A percentile compares a stretch with the other conserved stretches of the same genome.
These are phyloP conservation scores for Tympanoctomys barrerae DNA, from an alignment of 2,797 vertebrate species.

Conservation along the genomic window DNA sequence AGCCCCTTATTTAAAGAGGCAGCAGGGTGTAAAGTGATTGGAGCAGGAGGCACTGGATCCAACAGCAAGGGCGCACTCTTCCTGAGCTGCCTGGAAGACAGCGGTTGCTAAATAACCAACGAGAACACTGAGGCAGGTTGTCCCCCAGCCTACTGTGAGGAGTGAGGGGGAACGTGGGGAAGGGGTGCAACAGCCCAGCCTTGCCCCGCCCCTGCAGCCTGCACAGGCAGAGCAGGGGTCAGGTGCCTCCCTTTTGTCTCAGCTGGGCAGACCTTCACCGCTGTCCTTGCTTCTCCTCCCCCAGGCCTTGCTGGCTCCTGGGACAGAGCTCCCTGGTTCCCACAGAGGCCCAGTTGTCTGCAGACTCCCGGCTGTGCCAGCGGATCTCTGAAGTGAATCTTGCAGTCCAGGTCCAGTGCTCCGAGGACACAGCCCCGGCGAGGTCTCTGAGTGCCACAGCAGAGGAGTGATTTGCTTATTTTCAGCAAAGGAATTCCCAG, in stretches of 20 bases:
- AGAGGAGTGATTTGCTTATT: background rate
- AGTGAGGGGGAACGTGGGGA: background rate
- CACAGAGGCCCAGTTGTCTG: background rate
- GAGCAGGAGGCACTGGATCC: background rate
- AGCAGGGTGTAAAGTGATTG: background rate
- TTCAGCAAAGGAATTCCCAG: background rate
- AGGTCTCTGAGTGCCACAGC: background rate
- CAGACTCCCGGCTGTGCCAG: background rate
- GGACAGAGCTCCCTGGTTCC: background rate
- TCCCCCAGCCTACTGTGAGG: background rate
- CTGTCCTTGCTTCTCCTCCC: background rate
- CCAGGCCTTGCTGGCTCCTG: background rate
- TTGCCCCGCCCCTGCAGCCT: background rate
- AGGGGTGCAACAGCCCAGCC: background rate
- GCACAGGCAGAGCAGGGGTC: background rate
- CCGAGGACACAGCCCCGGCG: background rate
- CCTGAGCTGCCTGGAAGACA: background rate
- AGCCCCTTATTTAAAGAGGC: background rate
- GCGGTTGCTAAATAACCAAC: background rate
- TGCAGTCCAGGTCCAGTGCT: background rate
- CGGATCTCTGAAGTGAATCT: background rate
- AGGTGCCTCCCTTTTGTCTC: background rate
- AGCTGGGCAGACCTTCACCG: background rate
- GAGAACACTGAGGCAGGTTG: background rate
- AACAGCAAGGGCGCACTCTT: background rate